phyloP scores from a whole-genome alignment of 2,797 vertebrate species.

The Alcedo atthis region DNA sequence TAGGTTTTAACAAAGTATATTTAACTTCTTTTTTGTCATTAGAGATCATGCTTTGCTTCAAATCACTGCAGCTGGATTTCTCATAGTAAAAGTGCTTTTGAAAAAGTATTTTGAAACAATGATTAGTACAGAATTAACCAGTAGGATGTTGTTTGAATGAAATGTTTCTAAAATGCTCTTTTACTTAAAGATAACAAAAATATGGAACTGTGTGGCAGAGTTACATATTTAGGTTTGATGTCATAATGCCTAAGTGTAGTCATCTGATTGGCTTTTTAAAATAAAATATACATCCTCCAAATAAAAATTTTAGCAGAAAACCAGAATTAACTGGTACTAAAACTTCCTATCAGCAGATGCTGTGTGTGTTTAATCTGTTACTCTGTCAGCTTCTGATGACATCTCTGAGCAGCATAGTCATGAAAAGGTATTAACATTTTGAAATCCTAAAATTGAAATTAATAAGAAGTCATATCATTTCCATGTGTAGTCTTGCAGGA shows the following conservation, averaged over 20 bases:
- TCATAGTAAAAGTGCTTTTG: neutral
- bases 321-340: neutral
- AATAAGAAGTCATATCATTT: neutral
- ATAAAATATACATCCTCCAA: neutral
- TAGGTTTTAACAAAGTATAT: neutral
- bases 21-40: neutral
- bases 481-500: neutral
- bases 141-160: neutral
- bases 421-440: neutral
- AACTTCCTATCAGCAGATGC: neutral
- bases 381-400: neutral
- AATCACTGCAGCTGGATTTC: neutral
- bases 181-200: neutral
- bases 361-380: neutral
- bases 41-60: neutral
- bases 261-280: neutral
- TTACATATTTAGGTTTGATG: neutral
- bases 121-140: neutral
- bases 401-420: neutral
- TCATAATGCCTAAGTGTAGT: neutral
- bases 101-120: neutral
- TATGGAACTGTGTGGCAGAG: neutral
- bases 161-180: neutral
- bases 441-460: neutral
- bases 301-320: neutral